Base-by-base conservation (phyloP, 1,140 invertebrate species). In the Ridgeia piscesae region DNA sequence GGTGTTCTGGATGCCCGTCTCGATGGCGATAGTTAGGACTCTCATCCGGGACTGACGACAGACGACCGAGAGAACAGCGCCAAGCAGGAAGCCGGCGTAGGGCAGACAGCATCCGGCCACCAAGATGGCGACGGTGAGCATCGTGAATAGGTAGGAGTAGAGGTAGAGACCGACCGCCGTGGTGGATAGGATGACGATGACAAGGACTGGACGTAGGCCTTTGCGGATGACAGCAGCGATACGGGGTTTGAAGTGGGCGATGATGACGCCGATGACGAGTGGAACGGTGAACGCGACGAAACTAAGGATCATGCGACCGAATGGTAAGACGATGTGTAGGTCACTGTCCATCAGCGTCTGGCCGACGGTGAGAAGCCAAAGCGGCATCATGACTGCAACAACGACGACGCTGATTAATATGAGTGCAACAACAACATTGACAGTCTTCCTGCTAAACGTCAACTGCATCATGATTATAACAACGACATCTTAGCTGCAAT, bases 291-390 rank as follows among this genome's bases (percentile, higher is more conserved):
- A 97, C 0, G 95, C 96, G 0, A 97, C 97, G 92, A 99, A 98
- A 34, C 97, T 97, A 0, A 93, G 92, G 95, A 98, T 99, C 0
- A 99, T 99, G 34, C 99, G 97, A 35, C 95, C 96, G 6, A 98
- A 96, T 0, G 97, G 97, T 92, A 97, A 96, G 58, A 77, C 58
- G 2, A 77, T 31, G 27, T 31, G 0, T 0, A 31, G 2, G 42
- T 95, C 94, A n/a, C 93, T 93, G n/a, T 98, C 98, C n/a, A 99
- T 97, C 34, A 97, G 96, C 42, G 93, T 92, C 93, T 96, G 97
- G 0, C 98, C 99, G n/a, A 99, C 96, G 0, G 98, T 98, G 94
- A 99, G 98, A 31, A 99, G 96, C 99, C 99, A 99, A 0, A 98
- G 95, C 0, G 99, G 99, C 97, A 99, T 99, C 96, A 99, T 98